Conservation (phyloP, 2,888 invertebrate genomes). For the Cryptosula pallasiana region DNA sequence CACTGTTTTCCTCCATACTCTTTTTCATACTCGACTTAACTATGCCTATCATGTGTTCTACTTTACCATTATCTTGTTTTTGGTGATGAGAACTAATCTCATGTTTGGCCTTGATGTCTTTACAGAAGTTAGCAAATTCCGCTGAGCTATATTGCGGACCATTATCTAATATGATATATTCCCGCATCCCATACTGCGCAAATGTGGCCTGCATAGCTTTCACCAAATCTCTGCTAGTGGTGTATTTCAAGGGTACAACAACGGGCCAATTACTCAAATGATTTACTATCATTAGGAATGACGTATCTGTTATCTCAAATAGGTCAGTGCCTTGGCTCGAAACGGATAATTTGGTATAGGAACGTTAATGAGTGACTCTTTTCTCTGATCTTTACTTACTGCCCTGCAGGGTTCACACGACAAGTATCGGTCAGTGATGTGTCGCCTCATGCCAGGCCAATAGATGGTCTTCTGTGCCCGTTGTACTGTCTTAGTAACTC, state of each 20-base stretch:
- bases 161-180: neutral
- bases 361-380: neutral
- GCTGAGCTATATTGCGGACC: neutral
- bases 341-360: neutral
- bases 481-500: neutral
- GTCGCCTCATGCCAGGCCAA: neutral
- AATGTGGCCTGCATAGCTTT: neutral
- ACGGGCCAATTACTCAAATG: neutral
- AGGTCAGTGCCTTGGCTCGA: too few species aligned
- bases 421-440: neutral
- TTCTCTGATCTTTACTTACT: neutral
- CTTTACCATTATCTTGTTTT: neutral
- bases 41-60: neutral
- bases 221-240: neutral
- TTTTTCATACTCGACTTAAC: neutral
- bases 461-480: neutral
- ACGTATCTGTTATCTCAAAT: neutral
- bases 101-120: neutral
- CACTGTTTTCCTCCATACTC: neutral
- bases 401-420: neutral
- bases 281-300: neutral
- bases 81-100: neutral
- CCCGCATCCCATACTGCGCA: neutral
- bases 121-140: neutral
- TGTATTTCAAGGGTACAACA: neutral